These are phyloP conservation scores for Anarhynchus alexandrinus DNA, from an alignment of 2,113 vertebrate species.

Conservation along the genomic window DNA sequence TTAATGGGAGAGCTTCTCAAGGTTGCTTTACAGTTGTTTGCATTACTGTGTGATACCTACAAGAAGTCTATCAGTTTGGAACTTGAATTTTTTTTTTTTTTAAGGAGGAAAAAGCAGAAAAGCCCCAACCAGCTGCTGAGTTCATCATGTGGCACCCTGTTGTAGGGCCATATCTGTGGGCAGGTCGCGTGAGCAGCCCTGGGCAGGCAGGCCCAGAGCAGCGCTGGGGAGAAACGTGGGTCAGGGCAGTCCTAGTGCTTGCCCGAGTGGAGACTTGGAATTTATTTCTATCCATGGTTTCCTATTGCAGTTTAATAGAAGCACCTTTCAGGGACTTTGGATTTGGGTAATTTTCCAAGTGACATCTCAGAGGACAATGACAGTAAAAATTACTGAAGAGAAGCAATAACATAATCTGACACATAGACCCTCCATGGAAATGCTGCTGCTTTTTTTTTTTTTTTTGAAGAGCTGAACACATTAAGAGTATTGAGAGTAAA, in stretches of 20 bases:
- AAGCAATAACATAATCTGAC: background rate
- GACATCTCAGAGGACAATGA: background rate
- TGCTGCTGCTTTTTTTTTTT: background rate
- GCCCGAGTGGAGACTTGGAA: background rate
- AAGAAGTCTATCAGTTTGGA: background rate
- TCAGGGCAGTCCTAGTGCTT: background rate
- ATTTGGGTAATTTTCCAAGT: background rate
- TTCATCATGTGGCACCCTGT: rapidly evolving
- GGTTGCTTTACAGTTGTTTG: background rate
- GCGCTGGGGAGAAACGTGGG: rapidly evolving
- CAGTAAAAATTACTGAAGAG: background rate
- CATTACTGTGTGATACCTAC: background rate
- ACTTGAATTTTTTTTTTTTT: background rate
- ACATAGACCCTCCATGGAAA: background rate
- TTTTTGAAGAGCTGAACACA: background rate
- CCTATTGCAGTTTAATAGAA: background rate
- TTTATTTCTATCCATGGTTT: background rate
- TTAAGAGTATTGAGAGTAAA: background rate
- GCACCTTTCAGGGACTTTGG: background rate
- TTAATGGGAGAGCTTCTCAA: background rate
- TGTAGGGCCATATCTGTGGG: rapidly evolving
- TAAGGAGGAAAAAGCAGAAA: background rate
- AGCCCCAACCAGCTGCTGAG: rapidly evolving
- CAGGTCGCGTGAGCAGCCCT: background rate
- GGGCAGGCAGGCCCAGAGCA: background rate